Conservation (phyloP, 92 coral and sea anemone species). For the Anthopleura xanthogrammica region DNA sequence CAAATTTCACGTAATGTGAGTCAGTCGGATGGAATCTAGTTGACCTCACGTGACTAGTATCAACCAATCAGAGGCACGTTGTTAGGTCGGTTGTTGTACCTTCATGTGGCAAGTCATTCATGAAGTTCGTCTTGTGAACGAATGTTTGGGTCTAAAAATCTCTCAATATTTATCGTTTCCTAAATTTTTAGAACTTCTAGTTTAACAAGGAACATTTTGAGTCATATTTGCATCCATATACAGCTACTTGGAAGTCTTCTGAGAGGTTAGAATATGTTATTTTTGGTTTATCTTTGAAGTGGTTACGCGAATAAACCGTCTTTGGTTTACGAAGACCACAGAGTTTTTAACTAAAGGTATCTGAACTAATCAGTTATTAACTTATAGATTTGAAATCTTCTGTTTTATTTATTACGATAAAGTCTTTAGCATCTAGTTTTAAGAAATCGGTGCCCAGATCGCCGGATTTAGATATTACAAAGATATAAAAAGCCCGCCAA, state of each 20-base stretch:
- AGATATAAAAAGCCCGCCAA: neutral
- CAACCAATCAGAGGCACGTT: conserved; percentile 42
- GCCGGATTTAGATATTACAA: neutral
- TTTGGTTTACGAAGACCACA: neutral
- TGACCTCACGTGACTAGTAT: conserved; percentile 39
- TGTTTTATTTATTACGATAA: neutral
- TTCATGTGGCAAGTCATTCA: conserved; percentile 21
- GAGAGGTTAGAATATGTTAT: neutral
- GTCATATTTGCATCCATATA: neutral
- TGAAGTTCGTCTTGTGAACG: neutral
- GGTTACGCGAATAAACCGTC: neutral
- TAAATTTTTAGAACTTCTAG: neutral
- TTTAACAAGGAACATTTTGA: neutral
- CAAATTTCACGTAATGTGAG: conserved; percentile 19
- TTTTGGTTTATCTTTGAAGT: neutral
- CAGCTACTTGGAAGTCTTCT: neutral
- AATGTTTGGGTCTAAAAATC: conserved; percentile 19
- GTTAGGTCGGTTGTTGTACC: conserved; percentile 27
- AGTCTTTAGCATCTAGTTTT: neutral
- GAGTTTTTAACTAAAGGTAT: neutral
- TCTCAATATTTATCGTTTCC: neutral
- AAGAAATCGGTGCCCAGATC: neutral
- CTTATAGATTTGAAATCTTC: neutral
- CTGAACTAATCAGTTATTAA: neutral
- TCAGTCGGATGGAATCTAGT: conserved; percentile 42